Percentiles rank a stretch among this genome's conserved stretches.
Conservation (phyloP, 2,113 vertebrate species). For the Leucosticte australis region DNA sequence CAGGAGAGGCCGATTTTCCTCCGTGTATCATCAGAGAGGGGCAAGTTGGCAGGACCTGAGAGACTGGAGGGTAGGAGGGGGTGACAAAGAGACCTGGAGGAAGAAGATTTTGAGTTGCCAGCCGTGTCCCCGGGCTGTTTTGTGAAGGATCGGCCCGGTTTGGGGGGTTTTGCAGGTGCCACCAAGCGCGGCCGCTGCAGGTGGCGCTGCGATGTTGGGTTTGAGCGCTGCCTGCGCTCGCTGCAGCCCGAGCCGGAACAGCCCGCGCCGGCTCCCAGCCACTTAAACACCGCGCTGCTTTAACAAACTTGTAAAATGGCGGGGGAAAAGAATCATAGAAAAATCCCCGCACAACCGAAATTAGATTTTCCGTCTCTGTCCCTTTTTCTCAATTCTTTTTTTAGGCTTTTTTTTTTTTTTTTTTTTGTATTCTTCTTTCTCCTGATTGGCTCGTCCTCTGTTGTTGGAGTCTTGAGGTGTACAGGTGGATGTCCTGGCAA, state of each 20-base stretch:
- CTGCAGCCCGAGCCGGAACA: neutral
- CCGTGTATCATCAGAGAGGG: neutral
- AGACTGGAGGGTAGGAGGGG: fast-evolving
- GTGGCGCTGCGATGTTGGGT: constrained; percentile 79
- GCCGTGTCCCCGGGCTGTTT: neutral
- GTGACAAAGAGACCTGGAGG: neutral
- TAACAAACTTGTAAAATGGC: constrained; percentile 62
- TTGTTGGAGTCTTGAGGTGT: neutral
- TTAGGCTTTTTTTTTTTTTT: fast-evolving
- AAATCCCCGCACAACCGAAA: fast-evolving
- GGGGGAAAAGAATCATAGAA: neutral
- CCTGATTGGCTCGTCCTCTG: neutral
- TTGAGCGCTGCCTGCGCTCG: constrained; percentile 47
- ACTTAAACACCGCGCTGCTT: constrained; percentile 49
- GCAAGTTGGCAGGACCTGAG: neutral
- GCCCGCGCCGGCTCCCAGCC: constrained; percentile 53
- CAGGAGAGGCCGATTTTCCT: neutral
- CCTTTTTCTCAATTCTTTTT: fast-evolving
- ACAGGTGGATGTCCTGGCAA: neutral
- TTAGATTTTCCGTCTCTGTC: neutral
- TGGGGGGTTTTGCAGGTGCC: neutral
- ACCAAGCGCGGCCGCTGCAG: constrained; percentile 71
- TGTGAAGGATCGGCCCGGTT: fast-evolving
- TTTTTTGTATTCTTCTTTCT: neutral
- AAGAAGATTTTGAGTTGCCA: neutral